Conservation (phyloP, 2,888 invertebrate species). For the Leptinotarsa peninsularis region DNA sequence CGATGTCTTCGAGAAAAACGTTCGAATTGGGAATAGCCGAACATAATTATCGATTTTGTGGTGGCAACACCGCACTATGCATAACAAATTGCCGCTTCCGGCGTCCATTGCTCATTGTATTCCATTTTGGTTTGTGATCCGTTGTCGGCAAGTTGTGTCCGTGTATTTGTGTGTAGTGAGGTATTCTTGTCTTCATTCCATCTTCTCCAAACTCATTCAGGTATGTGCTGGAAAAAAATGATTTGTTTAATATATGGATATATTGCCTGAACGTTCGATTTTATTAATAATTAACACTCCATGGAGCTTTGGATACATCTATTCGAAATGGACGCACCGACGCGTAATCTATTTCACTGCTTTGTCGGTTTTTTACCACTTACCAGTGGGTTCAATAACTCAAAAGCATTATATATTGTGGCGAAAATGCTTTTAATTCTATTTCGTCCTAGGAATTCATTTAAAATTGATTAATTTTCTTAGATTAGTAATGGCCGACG, state of each 20-base stretch:
- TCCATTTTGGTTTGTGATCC: constrained; percentile 2
- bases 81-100: background rate
- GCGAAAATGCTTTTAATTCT: too few species aligned
- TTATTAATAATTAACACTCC: too few species aligned
- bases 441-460: too few species aligned
- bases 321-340: background rate
- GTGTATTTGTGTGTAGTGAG: background rate
- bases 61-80: background rate
- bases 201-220: background rate
- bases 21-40: background rate
- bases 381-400: too few species aligned
- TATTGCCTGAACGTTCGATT: too few species aligned
- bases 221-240: background rate
- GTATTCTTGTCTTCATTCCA: constrained; percentile 6
- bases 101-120: background rate
- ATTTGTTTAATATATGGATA: too few species aligned
- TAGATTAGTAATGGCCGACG: constrained; percentile 24
- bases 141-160: constrained; percentile 1
- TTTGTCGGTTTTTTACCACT: background rate
- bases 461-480: background rate
- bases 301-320: too few species aligned
- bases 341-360: background rate
- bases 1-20: background rate
- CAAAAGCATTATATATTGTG: too few species aligned
- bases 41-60: background rate